phyloP scores from a whole-genome alignment of 2,888 invertebrate species.

The Drosophila meridiana region DNA sequence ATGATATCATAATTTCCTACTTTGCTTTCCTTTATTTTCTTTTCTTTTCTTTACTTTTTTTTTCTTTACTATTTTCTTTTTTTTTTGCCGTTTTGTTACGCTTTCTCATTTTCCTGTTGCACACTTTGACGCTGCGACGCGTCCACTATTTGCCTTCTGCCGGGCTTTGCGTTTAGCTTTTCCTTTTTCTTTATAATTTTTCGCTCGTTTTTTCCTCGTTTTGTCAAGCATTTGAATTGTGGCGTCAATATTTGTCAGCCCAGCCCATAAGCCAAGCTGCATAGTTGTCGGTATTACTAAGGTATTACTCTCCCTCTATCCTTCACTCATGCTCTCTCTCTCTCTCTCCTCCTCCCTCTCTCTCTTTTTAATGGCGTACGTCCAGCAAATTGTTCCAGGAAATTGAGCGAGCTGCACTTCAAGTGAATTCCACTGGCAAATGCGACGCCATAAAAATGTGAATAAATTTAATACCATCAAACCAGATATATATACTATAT shows the following conservation, averaged over 20 bases:
- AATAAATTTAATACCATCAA: slow-evolving; percentile 68
- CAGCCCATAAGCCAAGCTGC: slow-evolving; percentile 34
- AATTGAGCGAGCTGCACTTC: slow-evolving; percentile 72
- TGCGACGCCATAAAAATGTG: slow-evolving; percentile 55
- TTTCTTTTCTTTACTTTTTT: neutral
- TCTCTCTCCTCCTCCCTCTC: neutral
- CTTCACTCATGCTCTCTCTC: neutral
- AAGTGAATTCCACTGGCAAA: slow-evolving; percentile 49
- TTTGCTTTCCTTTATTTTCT: slow-evolving; percentile 56
- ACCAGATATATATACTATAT: slow-evolving; percentile 4
- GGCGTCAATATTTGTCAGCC: slow-evolving; percentile 69
- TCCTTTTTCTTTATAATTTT: slow-evolving; percentile 45
- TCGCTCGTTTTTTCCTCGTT: slow-evolving; percentile 28
- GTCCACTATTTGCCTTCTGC: slow-evolving; percentile 52
- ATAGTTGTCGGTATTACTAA: slow-evolving; percentile 3
- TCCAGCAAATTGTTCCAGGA: slow-evolving; percentile 71
- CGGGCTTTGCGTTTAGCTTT: slow-evolving; percentile 25
- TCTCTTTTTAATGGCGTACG: slow-evolving; percentile 38
- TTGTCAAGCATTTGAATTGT: slow-evolving; percentile 64
- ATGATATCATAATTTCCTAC: slow-evolving; percentile 77
- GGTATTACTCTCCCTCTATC: neutral
- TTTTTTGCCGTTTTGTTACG: slow-evolving; percentile 38
- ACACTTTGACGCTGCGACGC: slow-evolving; percentile 42
- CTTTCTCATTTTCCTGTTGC: slow-evolving; percentile 51
- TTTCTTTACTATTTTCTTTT: neutral